Evolutionary conservation across 2,113 vertebrate species (phyloP).

Genomic region (Cervus canadensis): DNA sequence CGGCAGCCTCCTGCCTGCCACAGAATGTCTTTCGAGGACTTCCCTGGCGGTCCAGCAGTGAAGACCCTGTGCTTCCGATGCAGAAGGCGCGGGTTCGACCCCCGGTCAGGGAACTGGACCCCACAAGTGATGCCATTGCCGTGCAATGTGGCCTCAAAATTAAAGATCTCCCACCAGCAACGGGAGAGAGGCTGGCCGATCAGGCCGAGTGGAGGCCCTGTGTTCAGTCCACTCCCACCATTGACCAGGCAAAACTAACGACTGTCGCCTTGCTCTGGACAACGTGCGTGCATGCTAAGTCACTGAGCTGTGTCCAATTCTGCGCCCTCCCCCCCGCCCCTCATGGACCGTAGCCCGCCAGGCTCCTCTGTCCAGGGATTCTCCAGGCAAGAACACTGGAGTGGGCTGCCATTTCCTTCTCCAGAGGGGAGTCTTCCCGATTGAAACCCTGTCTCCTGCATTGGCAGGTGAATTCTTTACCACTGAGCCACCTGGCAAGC

Average conservation of each 20-base stretch:
- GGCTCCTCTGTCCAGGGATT: background rate
- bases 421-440: background rate
- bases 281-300: rapidly evolving
- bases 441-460: rapidly evolving
- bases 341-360: rapidly evolving
- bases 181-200: background rate
- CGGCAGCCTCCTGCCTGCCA: background rate
- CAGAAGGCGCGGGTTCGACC: rapidly evolving
- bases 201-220: background rate
- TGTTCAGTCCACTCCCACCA: too few relatives aligned
- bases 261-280: background rate
- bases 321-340: background rate
- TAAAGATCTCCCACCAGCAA: background rate
- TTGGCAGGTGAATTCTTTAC: background rate
- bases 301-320: background rate
- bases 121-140: background rate
- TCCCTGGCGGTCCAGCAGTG: rapidly evolving
- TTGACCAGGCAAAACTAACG: background rate
- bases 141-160: rapidly evolving
- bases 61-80: background rate
- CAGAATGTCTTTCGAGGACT: background rate
- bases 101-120: background rate
- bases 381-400: background rate
- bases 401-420: background rate
- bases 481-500: background rate